Conservation (phyloP, 2,888 invertebrate genomes). For the Diploptera punctata region DNA sequence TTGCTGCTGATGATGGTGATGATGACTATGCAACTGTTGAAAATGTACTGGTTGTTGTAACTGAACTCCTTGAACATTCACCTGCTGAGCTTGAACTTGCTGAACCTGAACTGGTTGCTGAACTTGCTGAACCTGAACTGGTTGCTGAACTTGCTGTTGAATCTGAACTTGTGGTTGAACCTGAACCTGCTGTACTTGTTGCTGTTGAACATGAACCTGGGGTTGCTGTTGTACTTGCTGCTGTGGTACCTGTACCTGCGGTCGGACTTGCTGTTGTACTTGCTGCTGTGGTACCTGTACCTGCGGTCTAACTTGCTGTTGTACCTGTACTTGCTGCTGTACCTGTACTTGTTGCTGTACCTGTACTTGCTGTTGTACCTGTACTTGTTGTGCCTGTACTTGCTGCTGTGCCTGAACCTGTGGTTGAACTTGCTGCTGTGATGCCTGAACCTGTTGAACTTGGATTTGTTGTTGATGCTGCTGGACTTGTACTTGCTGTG, state of each 20-base stretch:
- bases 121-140: not conserved
- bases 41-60: too few species aligned
- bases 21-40: too few species aligned
- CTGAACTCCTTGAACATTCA: not conserved
- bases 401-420: slow-evolving; percentile 14
- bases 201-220: not conserved
- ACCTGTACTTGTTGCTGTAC: slow-evolving; percentile 15
- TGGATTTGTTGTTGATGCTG: slow-evolving; percentile 15
- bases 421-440: slow-evolving; percentile 11
- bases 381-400: not conserved
- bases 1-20: slow-evolving; percentile 11
- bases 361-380: not conserved
- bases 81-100: slow-evolving; percentile 1
- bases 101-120: not conserved
- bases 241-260: not conserved
- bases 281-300: slow-evolving; percentile 12
- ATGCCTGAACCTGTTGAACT: not conserved
- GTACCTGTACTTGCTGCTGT: not conserved
- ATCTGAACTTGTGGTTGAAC: slow-evolving; percentile 12
- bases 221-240: too few species aligned
- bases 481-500: slow-evolving; percentile 1
- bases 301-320: slow-evolving; percentile 7
- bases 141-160: not conserved
- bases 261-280: not conserved
- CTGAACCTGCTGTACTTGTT: slow-evolving; percentile 3